Evolutionary conservation across 53 echinoderm and acorn worm genomes (phyloP), one percentile per base, ranked within the genome.

Genomic region (Hippasteria phrygiana): DNA sequence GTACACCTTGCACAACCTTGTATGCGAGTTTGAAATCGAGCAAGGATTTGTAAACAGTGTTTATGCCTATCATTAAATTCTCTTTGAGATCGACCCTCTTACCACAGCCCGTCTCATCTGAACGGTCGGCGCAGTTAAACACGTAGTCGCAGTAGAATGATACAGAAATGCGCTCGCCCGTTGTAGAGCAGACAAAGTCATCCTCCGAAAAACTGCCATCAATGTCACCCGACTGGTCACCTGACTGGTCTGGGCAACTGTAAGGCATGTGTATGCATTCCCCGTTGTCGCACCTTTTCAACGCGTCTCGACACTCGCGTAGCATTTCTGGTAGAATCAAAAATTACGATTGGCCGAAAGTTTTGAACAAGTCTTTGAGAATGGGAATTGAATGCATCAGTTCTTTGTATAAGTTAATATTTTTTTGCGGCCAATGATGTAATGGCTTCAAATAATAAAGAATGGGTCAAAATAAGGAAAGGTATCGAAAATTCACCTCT

Each of bases 51-150:
- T n/a, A n/a, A n/a, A n/a, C n/a, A n/a, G n/a, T n/a, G 24, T 22
- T 4, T 26, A 67, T 20, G 36, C n/a, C 51, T 51, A 14, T 51
- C 51, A 17, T 6, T 26, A n/a, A n/a, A 34, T 34, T 67, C 18
- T 27, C 13, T 34, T 20, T 22, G 32, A 32, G 13, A 51, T 50
- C 8, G 0, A 71, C 22, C 17, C 1, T 50, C 93, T 91, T 76
- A 95, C 95, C 89, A 62, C 95, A 95, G 12, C 67, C 22, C 12
- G 27, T n/a, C 72, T 95, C 95, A 69, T 95, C 95, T 1, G 95
- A 95, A 13, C 73, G 37, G 43, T 95, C 95, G 0, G 5, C 47
- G 17, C 95, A 95, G 43, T 95, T 89, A 16, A 24, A 41, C 17
- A 74, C 66, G 34, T 81, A 88, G 67, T 95, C 95, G 63, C 95